These are phyloP conservation scores for Squalus acanthias DNA, from an alignment of 2,797 vertebrate species.

Conservation along the genomic window DNA sequence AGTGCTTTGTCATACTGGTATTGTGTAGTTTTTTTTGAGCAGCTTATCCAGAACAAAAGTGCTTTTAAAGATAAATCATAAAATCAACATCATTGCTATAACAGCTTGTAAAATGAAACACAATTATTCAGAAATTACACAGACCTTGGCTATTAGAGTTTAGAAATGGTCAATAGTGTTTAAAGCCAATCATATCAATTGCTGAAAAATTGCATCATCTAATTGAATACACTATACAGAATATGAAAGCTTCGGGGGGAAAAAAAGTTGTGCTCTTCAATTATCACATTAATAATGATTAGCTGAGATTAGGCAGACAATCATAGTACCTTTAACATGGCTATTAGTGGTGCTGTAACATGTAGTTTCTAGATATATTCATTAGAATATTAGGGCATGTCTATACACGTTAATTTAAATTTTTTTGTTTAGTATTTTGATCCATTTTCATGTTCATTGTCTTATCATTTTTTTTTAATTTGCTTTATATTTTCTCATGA, in stretches of 20 bases:
- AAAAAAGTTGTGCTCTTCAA: neutral
- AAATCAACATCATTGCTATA: neutral
- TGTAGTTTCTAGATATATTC: neutral
- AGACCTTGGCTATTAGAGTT: neutral
- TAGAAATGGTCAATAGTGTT: neutral
- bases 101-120: neutral
- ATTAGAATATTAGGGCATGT: conserved; percentile 16
- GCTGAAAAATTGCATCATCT: neutral
- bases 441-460: conserved; percentile 30
- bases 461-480: conserved; percentile 41
- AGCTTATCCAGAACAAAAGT: neutral
- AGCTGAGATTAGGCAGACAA: neutral
- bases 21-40: neutral
- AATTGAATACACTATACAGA: neutral
- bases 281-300: neutral
- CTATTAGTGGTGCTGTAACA: neutral
- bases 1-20: neutral
- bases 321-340: neutral
- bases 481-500: conserved; percentile 56
- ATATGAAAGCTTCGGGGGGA: neutral
- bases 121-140: neutral
- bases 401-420: conserved; percentile 6
- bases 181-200: neutral
- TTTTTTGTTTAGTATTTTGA: conserved; percentile 50
- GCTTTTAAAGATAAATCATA: conserved; percentile 9